phyloP scores from a whole-genome alignment of 2,888 invertebrate genomes.

The Mesorhabditis sp. region DNA sequence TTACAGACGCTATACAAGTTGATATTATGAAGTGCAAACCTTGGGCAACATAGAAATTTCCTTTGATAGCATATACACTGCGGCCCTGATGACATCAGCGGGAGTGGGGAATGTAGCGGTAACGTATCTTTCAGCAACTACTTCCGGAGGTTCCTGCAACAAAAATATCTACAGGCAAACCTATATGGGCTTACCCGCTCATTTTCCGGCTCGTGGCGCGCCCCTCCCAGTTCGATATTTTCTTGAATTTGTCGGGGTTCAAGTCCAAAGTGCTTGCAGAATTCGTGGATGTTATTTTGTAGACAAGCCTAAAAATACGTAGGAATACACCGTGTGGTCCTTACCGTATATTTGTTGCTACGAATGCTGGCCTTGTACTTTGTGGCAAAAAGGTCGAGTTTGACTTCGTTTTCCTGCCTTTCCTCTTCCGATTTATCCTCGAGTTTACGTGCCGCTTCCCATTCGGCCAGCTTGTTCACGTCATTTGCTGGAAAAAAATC shows the following conservation, averaged over 20 bases:
- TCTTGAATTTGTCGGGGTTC: conserved; percentile 91
- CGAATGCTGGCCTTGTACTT: conserved; percentile 77
- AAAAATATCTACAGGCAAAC: neutral
- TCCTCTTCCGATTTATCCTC: conserved; percentile 17
- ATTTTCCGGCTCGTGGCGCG: conserved; percentile 32
- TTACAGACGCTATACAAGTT: too few relatives aligned
- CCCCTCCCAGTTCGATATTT: conserved; percentile 68
- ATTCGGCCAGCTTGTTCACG: conserved; percentile 58
- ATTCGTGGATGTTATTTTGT: conserved; percentile 45
- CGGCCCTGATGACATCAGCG: conserved; percentile 82
- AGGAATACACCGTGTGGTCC: neutral
- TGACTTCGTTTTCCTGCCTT: neutral
- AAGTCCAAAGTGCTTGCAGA: conserved; percentile 78
- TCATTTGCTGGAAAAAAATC: conserved; percentile 68
- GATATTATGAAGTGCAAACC: conserved; percentile 62
- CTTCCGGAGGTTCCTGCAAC: conserved; percentile 13
- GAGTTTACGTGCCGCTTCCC: conserved; percentile 29
- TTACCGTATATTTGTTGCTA: conserved; percentile 73
- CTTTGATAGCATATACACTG: conserved; percentile 87
- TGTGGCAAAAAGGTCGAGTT: neutral
- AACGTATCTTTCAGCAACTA: conserved; percentile 31
- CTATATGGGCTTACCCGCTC: conserved; percentile 3
- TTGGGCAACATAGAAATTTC: conserved; percentile 87
- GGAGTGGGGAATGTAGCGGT: conserved; percentile 66
- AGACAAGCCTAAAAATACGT: conserved; percentile 32